Evolutionary conservation across 2,113 vertebrate species (phyloP).

Genomic region (Aegithalos caudatus): DNA sequence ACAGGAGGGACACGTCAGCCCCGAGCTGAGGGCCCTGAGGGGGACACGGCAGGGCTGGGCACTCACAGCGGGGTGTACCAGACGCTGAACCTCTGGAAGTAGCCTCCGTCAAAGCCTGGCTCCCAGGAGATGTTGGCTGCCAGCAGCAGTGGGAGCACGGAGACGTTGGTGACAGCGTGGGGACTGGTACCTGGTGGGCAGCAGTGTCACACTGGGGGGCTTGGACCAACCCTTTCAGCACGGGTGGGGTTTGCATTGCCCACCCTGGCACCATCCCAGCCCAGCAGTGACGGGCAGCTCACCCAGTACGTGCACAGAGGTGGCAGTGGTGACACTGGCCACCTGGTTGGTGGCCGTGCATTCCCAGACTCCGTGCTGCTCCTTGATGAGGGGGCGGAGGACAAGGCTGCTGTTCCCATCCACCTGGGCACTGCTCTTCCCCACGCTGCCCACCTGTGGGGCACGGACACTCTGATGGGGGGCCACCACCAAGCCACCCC

Average conservation of each 20-base stretch:
- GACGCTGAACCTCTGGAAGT: conserved; percentile 91
- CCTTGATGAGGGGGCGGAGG: conserved; percentile 83
- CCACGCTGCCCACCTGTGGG: conserved; percentile 75
- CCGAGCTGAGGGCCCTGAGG: accelerated
- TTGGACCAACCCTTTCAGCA: background rate
- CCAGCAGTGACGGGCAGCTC: background rate
- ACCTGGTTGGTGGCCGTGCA: conserved; percentile 86
- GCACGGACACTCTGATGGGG: accelerated
- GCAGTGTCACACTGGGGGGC: background rate
- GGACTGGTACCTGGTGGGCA: conserved; percentile 87
- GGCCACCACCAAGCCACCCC: background rate
- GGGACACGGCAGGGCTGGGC: accelerated
- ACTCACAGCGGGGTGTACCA: conserved; percentile 86
- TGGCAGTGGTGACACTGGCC: conserved; percentile 78
- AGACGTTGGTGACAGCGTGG: conserved; percentile 81
- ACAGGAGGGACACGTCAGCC: background rate
- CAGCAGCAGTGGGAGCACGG: conserved; percentile 76
- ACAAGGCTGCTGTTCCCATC: conserved; percentile 84
- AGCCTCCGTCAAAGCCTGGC: conserved; percentile 92
- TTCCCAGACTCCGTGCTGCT: conserved; percentile 89
- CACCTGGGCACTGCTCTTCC: conserved; percentile 71
- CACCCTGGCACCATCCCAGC: background rate
- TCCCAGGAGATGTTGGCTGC: conserved; percentile 90
- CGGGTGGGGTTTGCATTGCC: too few species aligned
- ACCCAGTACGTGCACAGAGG: conserved; percentile 88